Evolutionary conservation across 2,797 vertebrate genomes (phyloP).

Genomic region (Podargus strigoides): DNA sequence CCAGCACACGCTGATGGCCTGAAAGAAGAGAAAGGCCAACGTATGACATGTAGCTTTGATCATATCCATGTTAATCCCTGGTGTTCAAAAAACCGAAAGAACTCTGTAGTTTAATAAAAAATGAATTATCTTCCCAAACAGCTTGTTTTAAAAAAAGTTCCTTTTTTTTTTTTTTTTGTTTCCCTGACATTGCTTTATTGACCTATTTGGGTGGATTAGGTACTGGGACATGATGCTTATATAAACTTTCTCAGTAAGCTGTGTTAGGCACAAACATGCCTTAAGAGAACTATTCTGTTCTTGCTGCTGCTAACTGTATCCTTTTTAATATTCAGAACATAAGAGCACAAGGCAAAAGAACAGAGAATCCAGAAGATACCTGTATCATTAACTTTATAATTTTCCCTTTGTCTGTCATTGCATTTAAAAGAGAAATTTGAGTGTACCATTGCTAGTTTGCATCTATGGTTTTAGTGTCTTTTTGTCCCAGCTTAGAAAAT

Average conservation of each 20-base stretch:
- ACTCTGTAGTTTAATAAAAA: not conserved
- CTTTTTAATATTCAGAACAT: not conserved
- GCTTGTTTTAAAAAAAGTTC: not conserved
- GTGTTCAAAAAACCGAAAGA: not conserved
- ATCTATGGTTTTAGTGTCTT: not conserved
- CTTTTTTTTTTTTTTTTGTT: not conserved
- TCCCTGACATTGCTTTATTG: not conserved
- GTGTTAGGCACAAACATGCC: not conserved
- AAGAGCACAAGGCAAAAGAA: not conserved
- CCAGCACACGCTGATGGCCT: not conserved
- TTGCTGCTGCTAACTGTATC: not conserved
- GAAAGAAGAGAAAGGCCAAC: not conserved
- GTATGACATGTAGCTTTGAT: not conserved
- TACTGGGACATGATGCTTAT: not conserved
- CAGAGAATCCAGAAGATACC: not conserved
- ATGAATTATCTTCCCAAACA: not conserved
- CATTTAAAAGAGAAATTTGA: not conserved
- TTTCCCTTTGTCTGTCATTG: not conserved
- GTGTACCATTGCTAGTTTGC: not conserved
- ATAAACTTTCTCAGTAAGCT: constrained; percentile 20
- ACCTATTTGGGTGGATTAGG: constrained; percentile 22
- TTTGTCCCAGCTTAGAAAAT: not conserved
- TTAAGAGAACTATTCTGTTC: not conserved
- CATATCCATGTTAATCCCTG: not conserved
- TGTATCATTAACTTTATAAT: not conserved